A percentile compares a stretch with the other conserved stretches of the same genome.
phyloP scores from a whole-genome alignment of 2,888 invertebrate genomes.

The Acanthoscelides obtectus region DNA sequence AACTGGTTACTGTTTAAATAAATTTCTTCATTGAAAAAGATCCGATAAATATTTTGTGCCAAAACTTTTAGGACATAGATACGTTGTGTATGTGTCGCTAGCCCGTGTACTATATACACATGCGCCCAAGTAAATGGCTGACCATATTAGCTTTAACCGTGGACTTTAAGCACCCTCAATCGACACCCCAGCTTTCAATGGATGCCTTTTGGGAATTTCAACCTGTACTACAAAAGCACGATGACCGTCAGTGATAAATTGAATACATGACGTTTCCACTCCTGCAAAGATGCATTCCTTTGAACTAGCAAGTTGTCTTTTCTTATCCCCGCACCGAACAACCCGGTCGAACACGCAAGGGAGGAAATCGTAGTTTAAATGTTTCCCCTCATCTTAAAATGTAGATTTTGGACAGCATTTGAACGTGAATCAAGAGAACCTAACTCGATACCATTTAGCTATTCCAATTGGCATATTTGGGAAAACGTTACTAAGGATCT shows the following conservation, averaged over 20 bases:
- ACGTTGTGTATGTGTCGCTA: not conserved
- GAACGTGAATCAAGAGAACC: no score
- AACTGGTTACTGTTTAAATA: no score
- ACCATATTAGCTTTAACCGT: not conserved
- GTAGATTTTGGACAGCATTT: not conserved
- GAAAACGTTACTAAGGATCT: no score
- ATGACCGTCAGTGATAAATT: conserved; percentile 39
- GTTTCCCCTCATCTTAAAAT: not conserved
- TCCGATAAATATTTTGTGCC: no score
- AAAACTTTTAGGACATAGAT: no score
- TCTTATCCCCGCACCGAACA: not conserved
- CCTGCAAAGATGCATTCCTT: not conserved
- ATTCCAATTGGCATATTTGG: no score
- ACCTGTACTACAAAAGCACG: conserved; percentile 43
- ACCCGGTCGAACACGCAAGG: not conserved
- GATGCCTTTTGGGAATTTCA: conserved; percentile 24
- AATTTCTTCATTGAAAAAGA: no score
- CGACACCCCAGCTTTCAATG: not conserved
- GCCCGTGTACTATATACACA: not conserved
- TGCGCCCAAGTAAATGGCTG: not conserved
- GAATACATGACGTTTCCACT: conserved; percentile 5
- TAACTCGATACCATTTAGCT: no score
- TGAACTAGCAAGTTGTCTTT: not conserved
- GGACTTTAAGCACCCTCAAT: not conserved
- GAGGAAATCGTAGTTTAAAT: not conserved